Percentiles rank a stretch among this genome's conserved stretches.
Conservation (phyloP, 2,888 invertebrate genomes). For the Saturnia pavonia region DNA sequence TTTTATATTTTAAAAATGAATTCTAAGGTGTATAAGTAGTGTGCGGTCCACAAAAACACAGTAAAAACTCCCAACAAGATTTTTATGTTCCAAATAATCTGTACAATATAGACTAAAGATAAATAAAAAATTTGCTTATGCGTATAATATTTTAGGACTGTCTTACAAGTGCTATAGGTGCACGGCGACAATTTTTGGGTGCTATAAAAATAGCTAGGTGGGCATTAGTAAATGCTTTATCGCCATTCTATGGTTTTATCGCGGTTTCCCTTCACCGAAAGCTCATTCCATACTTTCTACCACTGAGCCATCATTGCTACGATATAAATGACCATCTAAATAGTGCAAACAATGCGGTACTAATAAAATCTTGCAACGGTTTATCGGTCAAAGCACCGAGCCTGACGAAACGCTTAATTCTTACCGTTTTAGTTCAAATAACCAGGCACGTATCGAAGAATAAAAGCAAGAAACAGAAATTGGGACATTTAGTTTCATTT, state of each 20-base stretch:
- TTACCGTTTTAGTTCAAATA: conserved; percentile 7
- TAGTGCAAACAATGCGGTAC: conserved; percentile 6
- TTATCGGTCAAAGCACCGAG: conserved; percentile 20
- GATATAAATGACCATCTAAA: background rate
- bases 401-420: conserved; percentile 20
- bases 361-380: conserved; percentile 16
- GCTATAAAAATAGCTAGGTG: too few relatives aligned
- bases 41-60: too few relatives aligned
- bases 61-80: too few relatives aligned
- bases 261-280: background rate
- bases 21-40: too few relatives aligned
- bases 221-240: background rate
- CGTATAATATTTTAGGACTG: too few relatives aligned
- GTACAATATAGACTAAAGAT: too few relatives aligned
- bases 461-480: background rate
- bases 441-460: background rate
- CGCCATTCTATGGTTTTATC: background rate
- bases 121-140: too few relatives aligned
- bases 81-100: too few relatives aligned
- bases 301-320: too few relatives aligned
- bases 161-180: too few relatives aligned
- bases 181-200: background rate
- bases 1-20: too few relatives aligned
- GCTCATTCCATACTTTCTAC: background rate
- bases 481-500: background rate